A percentile compares a stretch with the other conserved stretches of the same genome.
Conservation (phyloP, 1,140 invertebrate species). For the Lerema accius region DNA sequence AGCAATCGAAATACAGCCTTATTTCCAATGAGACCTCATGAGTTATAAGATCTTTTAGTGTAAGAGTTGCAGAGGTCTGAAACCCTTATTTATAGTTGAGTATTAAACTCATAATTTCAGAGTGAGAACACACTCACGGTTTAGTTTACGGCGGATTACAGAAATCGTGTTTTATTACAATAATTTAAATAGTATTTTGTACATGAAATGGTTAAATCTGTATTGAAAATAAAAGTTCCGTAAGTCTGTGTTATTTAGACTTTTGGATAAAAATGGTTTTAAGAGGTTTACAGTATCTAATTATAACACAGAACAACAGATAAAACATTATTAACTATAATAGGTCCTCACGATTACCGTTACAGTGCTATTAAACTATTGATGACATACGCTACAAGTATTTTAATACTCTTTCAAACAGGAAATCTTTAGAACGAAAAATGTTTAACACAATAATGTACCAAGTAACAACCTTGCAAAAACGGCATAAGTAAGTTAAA, state of each 20-base stretch:
- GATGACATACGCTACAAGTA: too few relatives aligned
- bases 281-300: too few relatives aligned
- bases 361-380: too few relatives aligned
- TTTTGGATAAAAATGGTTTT: too few relatives aligned
- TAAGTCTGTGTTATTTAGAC: too few relatives aligned
- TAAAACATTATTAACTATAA: too few relatives aligned
- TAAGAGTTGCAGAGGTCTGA: not conserved
- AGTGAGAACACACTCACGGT: constrained; percentile 7
- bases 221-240: too few relatives aligned
- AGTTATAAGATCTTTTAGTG: not conserved
- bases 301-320: too few relatives aligned
- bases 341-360: too few relatives aligned
- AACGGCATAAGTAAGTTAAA: constrained; percentile 15
- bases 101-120: constrained; percentile 23
- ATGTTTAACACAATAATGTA: constrained; percentile 13
- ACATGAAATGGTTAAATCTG: not conserved
- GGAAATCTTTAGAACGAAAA: too few relatives aligned
- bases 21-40: not conserved
- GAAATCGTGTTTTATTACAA: constrained; percentile 17
- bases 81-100: constrained; percentile 16
- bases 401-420: too few relatives aligned
- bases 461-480: not conserved
- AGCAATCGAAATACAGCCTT: not conserved
- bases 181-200: not conserved
- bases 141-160: constrained; percentile 13